Base-by-base conservation (phyloP, 2,797 vertebrate species). In the Serranus cabrilla region DNA sequence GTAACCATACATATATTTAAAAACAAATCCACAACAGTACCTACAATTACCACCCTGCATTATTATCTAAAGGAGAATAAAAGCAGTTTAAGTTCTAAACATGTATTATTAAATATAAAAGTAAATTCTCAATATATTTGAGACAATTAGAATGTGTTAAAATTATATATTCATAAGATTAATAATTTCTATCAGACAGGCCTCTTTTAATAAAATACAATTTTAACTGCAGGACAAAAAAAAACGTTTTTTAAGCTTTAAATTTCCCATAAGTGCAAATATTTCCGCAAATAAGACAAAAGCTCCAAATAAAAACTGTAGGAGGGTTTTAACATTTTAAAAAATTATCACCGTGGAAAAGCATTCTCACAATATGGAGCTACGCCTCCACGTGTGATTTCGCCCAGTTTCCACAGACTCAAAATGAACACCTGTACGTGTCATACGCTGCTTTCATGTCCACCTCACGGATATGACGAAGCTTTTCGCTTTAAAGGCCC, bases 341-440 rank as follows among this genome's bases (percentile, higher is more conserved):
- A 59, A 14, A 76, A 70, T 50, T 10, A 52, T 51, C 54, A 8
- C 5, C 10, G 31, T 52, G 54, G 27, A 25, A 12, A 67, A 51
- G 17, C 14, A 21, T 9, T 0, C 23, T 21, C 37, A 3, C 18
- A 34, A 65, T 4, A 13, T 31, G 40, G 55, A 11, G 9, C 70
- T 49, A 7, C 37, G 59, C 9, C 23, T 40, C 60, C 21, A 34
- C 47, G 6, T n/a, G 13, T 13, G 12, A 49, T 37, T 66, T 62
- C 61, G 34, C 74, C 43, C 49, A 49, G 14, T 57, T 75, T 50
- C 0, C 66, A 34, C n/a, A 1, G 45, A 31, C 45, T 69, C 25
- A 61, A 68, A 80, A 81, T 40, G 78, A 86, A 59, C 89, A 91
- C 90, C 90, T 88, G 84, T 67, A 55, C 68, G 64, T 59, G 47